Conservation (phyloP, 1,140 invertebrate genomes). For the Bilobella aurantiaca region DNA sequence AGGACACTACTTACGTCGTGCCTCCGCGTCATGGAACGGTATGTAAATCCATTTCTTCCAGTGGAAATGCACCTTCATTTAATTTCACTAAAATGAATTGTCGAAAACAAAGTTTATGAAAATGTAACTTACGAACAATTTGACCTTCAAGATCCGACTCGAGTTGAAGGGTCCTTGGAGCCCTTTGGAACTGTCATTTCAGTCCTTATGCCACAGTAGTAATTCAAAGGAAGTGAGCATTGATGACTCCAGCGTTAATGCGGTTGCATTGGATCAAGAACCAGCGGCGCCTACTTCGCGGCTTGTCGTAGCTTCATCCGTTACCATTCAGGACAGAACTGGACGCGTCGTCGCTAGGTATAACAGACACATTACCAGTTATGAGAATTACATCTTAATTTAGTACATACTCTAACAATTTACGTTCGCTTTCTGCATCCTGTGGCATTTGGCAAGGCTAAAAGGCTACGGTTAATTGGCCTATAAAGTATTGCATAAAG, state of each 20-base stretch:
- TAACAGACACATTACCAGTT: not conserved
- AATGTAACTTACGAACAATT: too few relatives aligned
- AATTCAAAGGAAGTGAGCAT: constrained; percentile 49
- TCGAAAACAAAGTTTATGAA: not conserved
- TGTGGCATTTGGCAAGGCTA: too few relatives aligned
- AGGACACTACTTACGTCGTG: constrained; percentile 13
- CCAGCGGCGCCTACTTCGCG: constrained; percentile 50
- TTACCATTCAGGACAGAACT: constrained; percentile 23
- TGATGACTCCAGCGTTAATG: constrained; percentile 69
- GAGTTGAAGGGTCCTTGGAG: constrained; percentile 56
- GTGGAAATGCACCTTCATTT: too few relatives aligned
- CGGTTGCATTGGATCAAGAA: constrained; percentile 66
- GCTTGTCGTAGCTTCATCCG: constrained; percentile 22
- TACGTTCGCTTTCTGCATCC: too few relatives aligned
- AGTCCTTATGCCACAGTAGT: constrained; percentile 48
- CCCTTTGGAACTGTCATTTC: constrained; percentile 63
- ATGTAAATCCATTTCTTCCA: too few relatives aligned
- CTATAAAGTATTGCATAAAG: too few relatives aligned
- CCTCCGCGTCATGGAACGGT: constrained; percentile 11
- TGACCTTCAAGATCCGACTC: not conserved
- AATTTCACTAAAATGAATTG: not conserved
- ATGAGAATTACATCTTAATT: constrained; percentile 3
- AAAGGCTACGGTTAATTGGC: too few relatives aligned
- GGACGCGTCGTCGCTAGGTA: constrained; percentile 25
- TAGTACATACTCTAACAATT: too few relatives aligned